These are phyloP conservation scores for Ctena decussata DNA, from an alignment of 2,888 invertebrate species.

Conservation along the genomic window DNA sequence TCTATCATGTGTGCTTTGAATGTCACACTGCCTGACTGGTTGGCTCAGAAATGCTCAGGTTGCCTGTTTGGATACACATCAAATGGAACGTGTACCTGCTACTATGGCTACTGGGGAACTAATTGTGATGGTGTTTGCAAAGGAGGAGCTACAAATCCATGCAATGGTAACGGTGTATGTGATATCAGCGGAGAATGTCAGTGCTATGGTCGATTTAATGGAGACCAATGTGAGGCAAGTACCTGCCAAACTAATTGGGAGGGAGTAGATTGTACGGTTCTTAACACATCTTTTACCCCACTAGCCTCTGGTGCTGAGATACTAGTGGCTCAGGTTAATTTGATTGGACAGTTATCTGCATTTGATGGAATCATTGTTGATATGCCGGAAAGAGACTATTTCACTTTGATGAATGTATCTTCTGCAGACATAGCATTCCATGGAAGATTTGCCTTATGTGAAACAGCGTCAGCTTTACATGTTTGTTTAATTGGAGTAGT, in stretches of 20 bases:
- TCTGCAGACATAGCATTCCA: slow-evolving; percentile 36
- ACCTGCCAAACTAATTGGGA: slow-evolving; percentile 69
- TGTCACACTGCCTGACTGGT: slow-evolving; percentile 66
- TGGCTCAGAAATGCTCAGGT: slow-evolving; percentile 61
- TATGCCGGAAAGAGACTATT: slow-evolving; percentile 54
- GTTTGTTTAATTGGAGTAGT: slow-evolving; percentile 53
- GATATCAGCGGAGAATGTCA: slow-evolving; percentile 68
- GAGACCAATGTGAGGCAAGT: slow-evolving; percentile 57
- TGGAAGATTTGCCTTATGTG: slow-evolving; percentile 53
- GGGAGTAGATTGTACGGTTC: slow-evolving; percentile 71
- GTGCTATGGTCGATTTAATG: slow-evolving; percentile 71
- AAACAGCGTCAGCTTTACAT: slow-evolving; percentile 29
- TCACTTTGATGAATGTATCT: slow-evolving; percentile 47
- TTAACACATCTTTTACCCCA: slow-evolving; percentile 50
- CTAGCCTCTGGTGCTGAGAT: slow-evolving; percentile 27
- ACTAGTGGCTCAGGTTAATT: slow-evolving; percentile 68
- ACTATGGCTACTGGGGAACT: slow-evolving; percentile 74
- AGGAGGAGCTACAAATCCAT: slow-evolving; percentile 68
- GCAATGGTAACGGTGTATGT: slow-evolving; percentile 71
- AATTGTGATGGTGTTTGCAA: slow-evolving; percentile 72
- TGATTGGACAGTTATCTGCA: slow-evolving; percentile 67
- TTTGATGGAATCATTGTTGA: slow-evolving; percentile 74
- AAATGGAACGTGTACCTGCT: slow-evolving; percentile 64
- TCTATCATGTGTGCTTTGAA: slow-evolving; percentile 53
- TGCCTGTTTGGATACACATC: slow-evolving; percentile 69